Conservation (phyloP, 92 coral and sea anemone species). For the Phenganax marumi region DNA sequence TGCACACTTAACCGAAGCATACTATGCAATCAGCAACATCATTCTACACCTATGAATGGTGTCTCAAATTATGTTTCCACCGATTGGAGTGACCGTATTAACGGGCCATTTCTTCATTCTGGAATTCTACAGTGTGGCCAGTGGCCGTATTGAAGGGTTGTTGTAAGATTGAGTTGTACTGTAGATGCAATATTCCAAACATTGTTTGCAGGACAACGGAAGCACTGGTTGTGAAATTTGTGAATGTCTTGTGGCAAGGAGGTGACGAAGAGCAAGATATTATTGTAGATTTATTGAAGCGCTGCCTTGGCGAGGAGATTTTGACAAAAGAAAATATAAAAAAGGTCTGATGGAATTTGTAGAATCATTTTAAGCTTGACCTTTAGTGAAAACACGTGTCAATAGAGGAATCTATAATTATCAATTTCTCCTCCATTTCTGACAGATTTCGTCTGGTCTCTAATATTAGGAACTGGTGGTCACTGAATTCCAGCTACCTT, state of each 20-base stretch:
- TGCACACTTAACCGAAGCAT: too few relatives aligned
- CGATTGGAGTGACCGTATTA: too few relatives aligned
- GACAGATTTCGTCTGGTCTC: background rate
- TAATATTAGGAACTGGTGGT: too few relatives aligned
- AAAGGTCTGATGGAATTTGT: background rate
- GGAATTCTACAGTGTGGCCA: too few relatives aligned
- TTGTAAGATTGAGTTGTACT: too few relatives aligned
- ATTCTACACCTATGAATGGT: background rate
- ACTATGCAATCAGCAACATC: background rate
- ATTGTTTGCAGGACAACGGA: conserved; percentile 11
- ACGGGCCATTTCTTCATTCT: too few relatives aligned
- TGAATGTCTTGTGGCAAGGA: background rate
- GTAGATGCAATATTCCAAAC: background rate
- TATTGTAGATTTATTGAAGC: background rate
- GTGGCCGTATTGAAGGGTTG: too few relatives aligned
- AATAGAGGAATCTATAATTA: too few relatives aligned
- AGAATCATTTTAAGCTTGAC: background rate
- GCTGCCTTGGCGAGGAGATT: conserved; percentile 13
- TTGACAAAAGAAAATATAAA: conserved; percentile 18
- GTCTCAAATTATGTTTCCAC: background rate
- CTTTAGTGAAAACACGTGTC: background rate
- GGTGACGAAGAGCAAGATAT: conserved; percentile 17
- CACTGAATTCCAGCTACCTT: too few relatives aligned
- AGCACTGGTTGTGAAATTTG: conserved; percentile 2
- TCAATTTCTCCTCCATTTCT: too few relatives aligned